Evolutionary conservation across 1,140 invertebrate genomes (phyloP), one percentile per base, ranked within the genome.

Genomic region (Holotrichia oblita): DNA sequence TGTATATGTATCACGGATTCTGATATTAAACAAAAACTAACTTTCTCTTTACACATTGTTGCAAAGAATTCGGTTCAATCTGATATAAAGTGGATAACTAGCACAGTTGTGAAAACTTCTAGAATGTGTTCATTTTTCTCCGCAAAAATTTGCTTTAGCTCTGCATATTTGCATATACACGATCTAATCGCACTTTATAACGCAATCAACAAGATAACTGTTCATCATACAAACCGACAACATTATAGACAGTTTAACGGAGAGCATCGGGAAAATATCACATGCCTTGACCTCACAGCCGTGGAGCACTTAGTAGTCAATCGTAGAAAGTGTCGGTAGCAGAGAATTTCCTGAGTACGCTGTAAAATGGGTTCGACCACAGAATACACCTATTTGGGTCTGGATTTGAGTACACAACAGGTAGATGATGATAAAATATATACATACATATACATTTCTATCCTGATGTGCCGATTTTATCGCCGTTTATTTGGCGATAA

Each of bases 361-460:
- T 69, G 8, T 20, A 6, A 22, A 0, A 69, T 69, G 61, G 61
- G 9, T 3, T 69, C 20, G n/a, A 12, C 22, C 3, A 69, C 61
- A 4, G 61, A 69, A 69, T 24, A 10, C 20, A 69, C 61, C 27
- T 69, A 69, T 34, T 22, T 69, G 61, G 61, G 61, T 6, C 61
- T 69, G 61, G 61, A 69, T 69, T 69, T 69, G 61, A 69, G 61
- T 27, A 69, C 61, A 34, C 61, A 69, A 34, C 61, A 69, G 61
- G 61, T 69, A 69, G 61, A 69, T 69, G 27, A 69, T 55, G 14
- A 55, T 55, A 55, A 55, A 34, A 34, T 34, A 34, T 4, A 34
- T 34, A 34, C 2, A 34, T 34, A 34, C 27, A 55, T 55, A 55
- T 55, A 14, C 0, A 17, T 17, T 55, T 55, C 48, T 55, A 14